Percentiles rank a stretch among this genome's conserved stretches.
Evolutionary conservation across 2,888 invertebrate genomes (phyloP).

Genomic region (Cephus pygmeus): DNA sequence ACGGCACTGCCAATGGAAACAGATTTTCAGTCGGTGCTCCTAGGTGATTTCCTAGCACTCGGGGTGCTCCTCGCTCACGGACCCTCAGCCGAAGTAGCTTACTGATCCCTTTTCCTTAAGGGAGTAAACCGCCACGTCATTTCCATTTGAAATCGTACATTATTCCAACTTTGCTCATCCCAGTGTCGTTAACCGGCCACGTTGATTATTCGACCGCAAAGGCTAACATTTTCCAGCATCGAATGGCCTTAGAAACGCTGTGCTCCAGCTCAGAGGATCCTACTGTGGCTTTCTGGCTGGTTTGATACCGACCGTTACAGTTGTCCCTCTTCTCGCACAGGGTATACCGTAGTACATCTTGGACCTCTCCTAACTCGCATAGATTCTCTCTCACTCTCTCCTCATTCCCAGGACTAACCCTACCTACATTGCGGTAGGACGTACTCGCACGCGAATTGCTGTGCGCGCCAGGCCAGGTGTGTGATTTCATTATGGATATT

Average conservation of each 20-base stretch:
- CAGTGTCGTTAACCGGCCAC: background rate
- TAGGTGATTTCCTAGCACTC: no score
- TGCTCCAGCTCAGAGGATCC: background rate
- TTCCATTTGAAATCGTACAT: background rate
- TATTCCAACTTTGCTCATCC: background rate
- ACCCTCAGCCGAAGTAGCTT: background rate
- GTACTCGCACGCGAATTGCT: background rate
- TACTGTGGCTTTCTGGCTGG: background rate
- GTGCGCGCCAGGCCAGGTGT: background rate
- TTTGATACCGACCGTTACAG: background rate
- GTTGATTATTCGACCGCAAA: background rate
- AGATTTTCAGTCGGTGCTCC: no score
- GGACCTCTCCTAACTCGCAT: background rate
- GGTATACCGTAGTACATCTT: background rate
- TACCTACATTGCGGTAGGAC: background rate
- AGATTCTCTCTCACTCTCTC: background rate
- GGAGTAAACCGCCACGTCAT: background rate
- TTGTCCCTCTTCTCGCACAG: background rate
- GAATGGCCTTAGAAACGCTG: background rate
- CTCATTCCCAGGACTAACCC: background rate
- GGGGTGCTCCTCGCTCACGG: background rate
- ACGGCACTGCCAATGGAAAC: background rate
- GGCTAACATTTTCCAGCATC: background rate
- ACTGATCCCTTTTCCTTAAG: background rate
- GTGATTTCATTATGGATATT: background rate